Base-by-base conservation (phyloP, 2,797 vertebrate genomes). In the Cephalopachus bancanus region DNA sequence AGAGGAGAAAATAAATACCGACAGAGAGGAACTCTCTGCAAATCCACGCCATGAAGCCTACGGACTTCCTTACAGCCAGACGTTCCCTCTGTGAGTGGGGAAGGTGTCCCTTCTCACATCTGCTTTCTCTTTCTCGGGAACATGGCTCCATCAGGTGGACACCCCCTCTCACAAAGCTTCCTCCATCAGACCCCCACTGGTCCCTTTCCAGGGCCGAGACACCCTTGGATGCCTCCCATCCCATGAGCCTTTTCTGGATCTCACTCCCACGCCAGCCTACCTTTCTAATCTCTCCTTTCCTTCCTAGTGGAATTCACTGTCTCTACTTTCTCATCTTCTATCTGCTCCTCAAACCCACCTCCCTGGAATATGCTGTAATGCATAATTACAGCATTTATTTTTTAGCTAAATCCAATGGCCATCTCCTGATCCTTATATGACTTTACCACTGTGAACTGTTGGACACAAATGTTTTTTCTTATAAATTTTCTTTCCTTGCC, bases 1-100 rank as follows among this genome's bases (percentile, higher is more conserved):
- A 60, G 33, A 72, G 33, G 33, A 94, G 37, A 93, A 83, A 74
- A 93, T 33, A 92, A 90, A 79, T 81, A 93, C 89, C 83, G 83
- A 10, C 0, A 15, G 33, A 78, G n/a, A 80, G 22, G 24, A 72
- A 37, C 7, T 53, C 14, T 24, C 59, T 90, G 33, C 30, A 93
- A 86, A 80, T 80, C 67, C 53, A 57, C 26, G 3, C 69, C 65
- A 22, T 33, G 2, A 84, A 87, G 53, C 62, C 92, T 79, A 33
- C 28, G 19, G 76, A 37, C 75, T 83, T 83, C 19, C 44, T 76
- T 33, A 19, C 5, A 30, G 22, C 75, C 59, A 71, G 10, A 16
- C 30, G 30, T 67, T 14, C 79, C 80, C 65, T 49, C 90, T 78
- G 62, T 53, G 53, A 28, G 69, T 3, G 19, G 15, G 76, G 19